phyloP scores from a whole-genome alignment of 2,888 invertebrate genomes.

The Serrognathus titanus region DNA sequence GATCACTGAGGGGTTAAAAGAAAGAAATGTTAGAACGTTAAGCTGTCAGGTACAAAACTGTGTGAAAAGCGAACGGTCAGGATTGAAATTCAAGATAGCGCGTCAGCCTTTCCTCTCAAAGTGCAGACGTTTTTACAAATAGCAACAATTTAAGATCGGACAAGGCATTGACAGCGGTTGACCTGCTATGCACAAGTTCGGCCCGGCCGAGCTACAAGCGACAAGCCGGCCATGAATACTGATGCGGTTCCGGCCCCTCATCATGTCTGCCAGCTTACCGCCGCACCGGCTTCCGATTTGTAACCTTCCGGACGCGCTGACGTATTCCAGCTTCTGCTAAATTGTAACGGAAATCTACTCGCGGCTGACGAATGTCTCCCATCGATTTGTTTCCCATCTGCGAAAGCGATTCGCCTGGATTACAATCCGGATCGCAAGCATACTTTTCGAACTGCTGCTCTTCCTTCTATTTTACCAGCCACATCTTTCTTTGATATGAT shows the following conservation, averaged over 20 bases:
- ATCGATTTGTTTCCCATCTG: conserved; percentile 17
- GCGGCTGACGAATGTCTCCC: conserved; percentile 13
- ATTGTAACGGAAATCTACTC: conserved; percentile 18
- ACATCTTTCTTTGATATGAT: too few relatives aligned
- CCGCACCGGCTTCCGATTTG: conserved; percentile 40
- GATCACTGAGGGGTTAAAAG: too few relatives aligned
- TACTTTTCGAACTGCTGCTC: too few relatives aligned
- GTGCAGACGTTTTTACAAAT: conserved; percentile 21
- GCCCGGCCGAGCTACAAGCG: conserved; percentile 33
- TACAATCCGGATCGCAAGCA: not conserved
- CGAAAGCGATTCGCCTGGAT: conserved; percentile 10
- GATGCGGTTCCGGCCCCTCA: conserved; percentile 36
- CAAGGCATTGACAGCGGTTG: conserved; percentile 44
- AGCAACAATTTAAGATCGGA: conserved; percentile 24
- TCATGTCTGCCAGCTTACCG: conserved; percentile 38
- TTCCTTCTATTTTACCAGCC: too few relatives aligned
- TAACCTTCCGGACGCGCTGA: conserved; percentile 34
- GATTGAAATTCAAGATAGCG: conserved; percentile 17
- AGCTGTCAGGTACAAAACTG: conserved; percentile 21
- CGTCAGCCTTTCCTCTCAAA: conserved; percentile 2
- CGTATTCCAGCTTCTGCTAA: conserved; percentile 27
- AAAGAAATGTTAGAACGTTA: too few relatives aligned
- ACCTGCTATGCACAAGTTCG: conserved; percentile 35
- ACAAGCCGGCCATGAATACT: conserved; percentile 44
- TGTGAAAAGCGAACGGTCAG: conserved; percentile 18